Evolutionary conservation across 2,113 vertebrate species (phyloP), one percentile per base, ranked within the genome.

Genomic region (Lethenteron camtschaticum): DNA sequence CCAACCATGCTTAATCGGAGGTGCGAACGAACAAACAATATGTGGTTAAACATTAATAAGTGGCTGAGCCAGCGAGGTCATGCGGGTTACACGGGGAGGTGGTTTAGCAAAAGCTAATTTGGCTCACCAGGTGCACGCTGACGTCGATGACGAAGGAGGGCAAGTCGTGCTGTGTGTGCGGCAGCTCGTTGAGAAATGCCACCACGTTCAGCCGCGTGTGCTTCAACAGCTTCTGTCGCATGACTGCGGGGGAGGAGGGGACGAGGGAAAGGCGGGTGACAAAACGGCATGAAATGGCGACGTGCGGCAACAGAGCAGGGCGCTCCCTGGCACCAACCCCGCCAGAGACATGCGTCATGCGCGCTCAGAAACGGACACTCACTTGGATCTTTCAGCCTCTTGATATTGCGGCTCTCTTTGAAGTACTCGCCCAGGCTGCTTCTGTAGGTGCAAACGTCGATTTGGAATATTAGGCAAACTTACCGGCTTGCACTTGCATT

Each of bases 131-230:
- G 74, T 81, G 87, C 0, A 85, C 85, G 71, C 83, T 86, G 11
- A 94, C 84, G 11, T 94, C 88, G 3, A 91, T 79, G 8, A 77
- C 84, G 3, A 90, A 86, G 16, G 86, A 89, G 56, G 81, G 82
- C 1, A 81, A 70, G 59, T 94, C 87, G 0, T 94, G 89, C 71
- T 87, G 87, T 8, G 89, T 94, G 77, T 83, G 87, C 68, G 89
- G 89, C 14, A 94, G 71, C 72, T 90, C 85, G 2, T 84, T 91
- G 71, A 94, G 81, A 74, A 89, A 90, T 66, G 87, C 86, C 10
- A 91, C 89, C 0, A 90, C 84, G 0, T 85, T 87, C 56, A 90
- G 78, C 4, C 87, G 82, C 0, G 85, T 87, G 74, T 85, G 85
- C 71, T 91, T 94, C 58, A 91, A 76, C 2, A 87, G 75, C 12